Conservation (phyloP, 2,113 vertebrate genomes). For the Aphyosemion australe region DNA sequence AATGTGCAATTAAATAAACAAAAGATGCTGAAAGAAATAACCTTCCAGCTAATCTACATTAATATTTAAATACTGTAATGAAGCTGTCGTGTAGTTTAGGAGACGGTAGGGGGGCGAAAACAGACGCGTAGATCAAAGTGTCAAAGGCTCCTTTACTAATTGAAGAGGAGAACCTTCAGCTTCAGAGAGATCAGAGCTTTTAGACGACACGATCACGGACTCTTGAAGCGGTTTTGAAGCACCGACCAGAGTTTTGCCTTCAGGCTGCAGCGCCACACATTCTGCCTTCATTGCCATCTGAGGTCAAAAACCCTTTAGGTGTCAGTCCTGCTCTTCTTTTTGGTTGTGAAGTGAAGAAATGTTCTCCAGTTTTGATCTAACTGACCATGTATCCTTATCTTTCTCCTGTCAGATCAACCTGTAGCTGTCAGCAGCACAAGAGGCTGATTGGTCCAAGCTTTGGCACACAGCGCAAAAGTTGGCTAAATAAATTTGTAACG, state of each 20-base stretch:
- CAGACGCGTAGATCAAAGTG: not conserved
- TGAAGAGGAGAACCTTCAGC: not conserved
- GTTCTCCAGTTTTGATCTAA: not conserved
- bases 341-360: not conserved
- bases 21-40: not conserved
- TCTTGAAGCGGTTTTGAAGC: not conserved
- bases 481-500: too few relatives aligned
- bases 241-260: not conserved
- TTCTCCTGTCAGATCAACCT: too few relatives aligned
- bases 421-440: too few relatives aligned
- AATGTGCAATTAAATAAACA: conserved; percentile 11
- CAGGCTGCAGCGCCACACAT: not conserved
- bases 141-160: not conserved
- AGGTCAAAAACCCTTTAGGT: not conserved
- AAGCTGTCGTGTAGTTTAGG: not conserved
- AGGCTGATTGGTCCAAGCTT: too few relatives aligned
- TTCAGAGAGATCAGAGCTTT: not conserved
- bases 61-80: too few relatives aligned
- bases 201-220: not conserved
- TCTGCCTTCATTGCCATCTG: not conserved
- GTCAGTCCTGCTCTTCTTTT: not conserved
- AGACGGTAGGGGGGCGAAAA: not conserved
- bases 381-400: not conserved
- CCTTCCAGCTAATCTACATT: not conserved
- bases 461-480: too few relatives aligned